Evolutionary conservation across 2,113 vertebrate species (phyloP).

Genomic region (Nesoenas mayeri): DNA sequence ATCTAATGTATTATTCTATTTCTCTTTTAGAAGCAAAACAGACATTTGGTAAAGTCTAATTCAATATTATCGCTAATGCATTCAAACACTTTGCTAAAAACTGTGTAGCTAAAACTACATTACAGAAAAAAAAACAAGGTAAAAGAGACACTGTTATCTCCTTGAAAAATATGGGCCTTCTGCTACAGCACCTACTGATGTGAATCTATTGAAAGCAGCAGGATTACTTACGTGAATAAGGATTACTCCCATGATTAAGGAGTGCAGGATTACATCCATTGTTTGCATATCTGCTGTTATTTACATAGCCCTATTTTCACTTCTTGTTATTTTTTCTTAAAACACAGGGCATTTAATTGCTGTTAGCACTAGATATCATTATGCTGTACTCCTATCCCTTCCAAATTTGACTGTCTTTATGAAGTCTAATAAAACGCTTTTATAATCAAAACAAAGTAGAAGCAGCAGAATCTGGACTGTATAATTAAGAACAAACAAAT

Average conservation of each 20-base stretch:
- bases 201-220: not conserved
- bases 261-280: conserved; percentile 27
- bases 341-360: not conserved
- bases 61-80: not conserved
- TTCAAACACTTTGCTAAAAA: not conserved
- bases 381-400: not conserved
- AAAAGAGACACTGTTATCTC: not conserved
- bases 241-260: conserved; percentile 15
- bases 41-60: not conserved
- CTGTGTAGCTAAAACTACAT: not conserved
- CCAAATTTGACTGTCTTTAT: not conserved
- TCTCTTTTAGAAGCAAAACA: not conserved
- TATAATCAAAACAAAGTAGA: not conserved
- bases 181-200: not conserved
- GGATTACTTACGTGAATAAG: not conserved
- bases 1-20: not conserved
- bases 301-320: conserved; percentile 7
- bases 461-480: not conserved
- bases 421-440: not conserved
- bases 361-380: not conserved
- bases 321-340: not conserved
- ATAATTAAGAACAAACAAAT: conserved; percentile 1
- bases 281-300: conserved; percentile 17
- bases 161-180: not conserved
- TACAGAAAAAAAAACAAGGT: not conserved